A percentile compares a stretch with the other conserved stretches of the same genome.
phyloP scores from a whole-genome alignment of 1,140 invertebrate genomes.

The Euborellia annulipes region DNA sequence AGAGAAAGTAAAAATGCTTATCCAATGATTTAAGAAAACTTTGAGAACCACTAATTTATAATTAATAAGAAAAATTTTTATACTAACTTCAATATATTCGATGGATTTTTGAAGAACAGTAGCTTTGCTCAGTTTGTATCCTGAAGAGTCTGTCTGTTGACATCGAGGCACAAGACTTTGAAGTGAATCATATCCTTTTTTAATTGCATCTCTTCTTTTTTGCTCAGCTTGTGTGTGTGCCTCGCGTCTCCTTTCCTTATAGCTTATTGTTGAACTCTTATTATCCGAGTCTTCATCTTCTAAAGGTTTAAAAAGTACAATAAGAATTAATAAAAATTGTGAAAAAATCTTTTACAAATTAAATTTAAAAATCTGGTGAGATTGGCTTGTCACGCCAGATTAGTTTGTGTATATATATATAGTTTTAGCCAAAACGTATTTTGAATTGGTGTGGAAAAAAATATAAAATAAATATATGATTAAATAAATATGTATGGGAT shows the following conservation, averaged over 20 bases:
- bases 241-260: conserved; percentile 83
- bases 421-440: too few species aligned
- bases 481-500: too few species aligned
- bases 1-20: too few species aligned
- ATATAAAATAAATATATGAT: too few species aligned
- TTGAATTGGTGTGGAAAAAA: too few species aligned
- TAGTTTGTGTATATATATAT: conserved; percentile 8
- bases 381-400: too few species aligned
- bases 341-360: too few species aligned
- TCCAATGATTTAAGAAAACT: too few species aligned
- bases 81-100: conserved; percentile 54
- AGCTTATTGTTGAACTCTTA: conserved; percentile 62
- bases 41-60: too few species aligned
- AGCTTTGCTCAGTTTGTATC: conserved; percentile 92
- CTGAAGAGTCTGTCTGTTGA: conserved; percentile 66
- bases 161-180: conserved; percentile 87
- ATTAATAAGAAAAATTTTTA: too few species aligned
- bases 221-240: conserved; percentile 96
- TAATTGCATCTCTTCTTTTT: conserved; percentile 91
- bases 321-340: too few species aligned
- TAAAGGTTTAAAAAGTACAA: too few species aligned
- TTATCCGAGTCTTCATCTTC: conserved; percentile 85
- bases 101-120: conserved; percentile 85
- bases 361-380: conserved; percentile 9
- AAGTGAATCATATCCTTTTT: conserved; percentile 83